Conservation (phyloP, 1,140 invertebrate genomes). For the Drosophila albomicans region DNA sequence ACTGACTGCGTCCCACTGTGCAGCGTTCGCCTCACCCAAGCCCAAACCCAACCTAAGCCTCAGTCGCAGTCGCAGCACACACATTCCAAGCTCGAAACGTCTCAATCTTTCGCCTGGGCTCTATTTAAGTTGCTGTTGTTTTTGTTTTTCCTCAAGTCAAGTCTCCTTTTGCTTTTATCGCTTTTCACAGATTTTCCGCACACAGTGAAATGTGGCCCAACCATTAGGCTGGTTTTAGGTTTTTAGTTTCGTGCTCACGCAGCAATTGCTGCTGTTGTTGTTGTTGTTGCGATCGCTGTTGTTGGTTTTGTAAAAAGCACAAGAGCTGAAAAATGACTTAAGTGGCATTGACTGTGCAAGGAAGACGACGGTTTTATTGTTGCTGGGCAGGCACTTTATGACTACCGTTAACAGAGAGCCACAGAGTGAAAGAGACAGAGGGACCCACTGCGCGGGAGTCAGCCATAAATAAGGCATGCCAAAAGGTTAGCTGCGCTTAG, state of each 20-base stretch:
- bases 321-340: slow-evolving; percentile 54
- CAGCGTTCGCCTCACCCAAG: slow-evolving; percentile 36
- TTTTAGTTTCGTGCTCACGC: slow-evolving; percentile 40
- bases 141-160: slow-evolving; percentile 20
- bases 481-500: slow-evolving; percentile 39
- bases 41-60: not conserved
- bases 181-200: slow-evolving; percentile 79
- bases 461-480: slow-evolving; percentile 54
- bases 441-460: slow-evolving; percentile 43
- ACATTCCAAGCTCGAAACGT: slow-evolving; percentile 47
- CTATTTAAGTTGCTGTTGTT: slow-evolving; percentile 2
- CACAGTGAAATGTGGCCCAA: slow-evolving; percentile 28
- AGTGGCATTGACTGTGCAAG: slow-evolving; percentile 47
- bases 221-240: slow-evolving; percentile 26
- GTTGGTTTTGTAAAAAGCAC: slow-evolving; percentile 34
- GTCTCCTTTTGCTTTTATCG: slow-evolving; percentile 67
- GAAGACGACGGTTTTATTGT: slow-evolving; percentile 51
- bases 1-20: slow-evolving; percentile 43
- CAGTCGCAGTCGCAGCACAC: slow-evolving; percentile 7
- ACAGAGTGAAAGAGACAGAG: not conserved
- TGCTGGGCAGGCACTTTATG: slow-evolving; percentile 62
- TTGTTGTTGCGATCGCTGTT: not conserved
- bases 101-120: slow-evolving; percentile 15
- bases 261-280: slow-evolving; percentile 26
- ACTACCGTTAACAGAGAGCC: slow-evolving; percentile 68